phyloP scores from a whole-genome alignment of 2,797 vertebrate species.

The Eulemur albifrons region DNA sequence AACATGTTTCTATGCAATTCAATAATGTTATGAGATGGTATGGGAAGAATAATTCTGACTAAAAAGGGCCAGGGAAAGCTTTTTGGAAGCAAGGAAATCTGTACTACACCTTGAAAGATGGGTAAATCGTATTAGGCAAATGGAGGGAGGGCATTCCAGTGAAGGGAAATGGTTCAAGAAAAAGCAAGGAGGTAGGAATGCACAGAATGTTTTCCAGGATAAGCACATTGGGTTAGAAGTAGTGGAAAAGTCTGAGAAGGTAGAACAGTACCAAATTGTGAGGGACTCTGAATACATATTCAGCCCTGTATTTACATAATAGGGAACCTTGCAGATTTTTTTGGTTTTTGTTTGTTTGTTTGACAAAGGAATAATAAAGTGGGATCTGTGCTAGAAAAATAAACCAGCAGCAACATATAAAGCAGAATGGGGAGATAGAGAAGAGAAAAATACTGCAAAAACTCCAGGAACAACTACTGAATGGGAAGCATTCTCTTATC shows the following conservation, averaged over 20 bases:
- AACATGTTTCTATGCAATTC: conserved; percentile 2
- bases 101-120: neutral
- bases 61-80: neutral
- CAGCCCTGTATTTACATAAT: neutral
- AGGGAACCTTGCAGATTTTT: neutral
- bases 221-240: neutral
- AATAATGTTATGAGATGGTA: neutral
- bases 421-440: neutral
- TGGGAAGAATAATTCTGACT: neutral
- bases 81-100: neutral
- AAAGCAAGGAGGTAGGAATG: neutral
- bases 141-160: neutral
- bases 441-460: neutral
- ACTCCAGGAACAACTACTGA: neutral
- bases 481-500: neutral
- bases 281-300: neutral
- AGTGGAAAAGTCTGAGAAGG: neutral
- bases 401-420: neutral
- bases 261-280: neutral
- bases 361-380: conserved; percentile 14
- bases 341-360: too few relatives aligned
- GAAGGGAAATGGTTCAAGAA: neutral
- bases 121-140: neutral
- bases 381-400: neutral
- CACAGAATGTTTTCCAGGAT: neutral